Percentiles rank a stretch among this genome's conserved stretches.
Evolutionary conservation across 1,140 invertebrate genomes (phyloP).

Genomic region (Halictus rubicundus): DNA sequence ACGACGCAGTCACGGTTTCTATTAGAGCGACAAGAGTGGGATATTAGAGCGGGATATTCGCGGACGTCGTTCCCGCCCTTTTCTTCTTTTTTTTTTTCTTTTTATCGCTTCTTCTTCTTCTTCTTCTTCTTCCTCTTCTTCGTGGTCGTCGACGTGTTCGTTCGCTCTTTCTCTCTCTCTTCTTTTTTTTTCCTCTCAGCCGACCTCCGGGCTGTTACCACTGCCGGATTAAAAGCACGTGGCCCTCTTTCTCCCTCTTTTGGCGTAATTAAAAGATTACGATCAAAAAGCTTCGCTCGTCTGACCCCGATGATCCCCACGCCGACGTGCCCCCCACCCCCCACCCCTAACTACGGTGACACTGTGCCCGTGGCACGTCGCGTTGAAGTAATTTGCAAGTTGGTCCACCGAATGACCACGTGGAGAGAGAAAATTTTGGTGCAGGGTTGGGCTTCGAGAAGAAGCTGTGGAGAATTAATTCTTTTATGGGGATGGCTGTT

Average conservation of each 20-base stretch:
- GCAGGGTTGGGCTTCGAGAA: neutral
- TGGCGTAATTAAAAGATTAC: slow-evolving; percentile 59
- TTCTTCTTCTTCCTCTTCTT: neutral
- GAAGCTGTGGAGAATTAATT: no score
- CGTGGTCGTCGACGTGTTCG: neutral
- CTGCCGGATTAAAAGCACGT: neutral
- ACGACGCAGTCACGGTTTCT: slow-evolving; percentile 20
- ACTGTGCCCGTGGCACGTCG: neutral
- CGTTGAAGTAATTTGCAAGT: slow-evolving; percentile 52
- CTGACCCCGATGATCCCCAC: neutral
- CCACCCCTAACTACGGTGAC: neutral
- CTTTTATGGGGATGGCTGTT: no score
- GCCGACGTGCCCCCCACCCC: neutral
- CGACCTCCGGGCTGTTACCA: slow-evolving; percentile 16
- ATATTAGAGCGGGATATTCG: neutral
- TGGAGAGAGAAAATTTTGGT: slow-evolving; percentile 22
- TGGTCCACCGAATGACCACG: neutral
- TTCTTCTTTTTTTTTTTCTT: neutral
- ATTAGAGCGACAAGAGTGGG: neutral
- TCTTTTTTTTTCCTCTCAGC: neutral
- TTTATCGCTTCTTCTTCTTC: neutral
- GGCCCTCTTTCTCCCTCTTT: neutral
- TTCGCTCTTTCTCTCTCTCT: no score
- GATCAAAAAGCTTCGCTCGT: slow-evolving; percentile 41
- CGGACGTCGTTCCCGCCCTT: neutral